Evolutionary conservation across 2,113 vertebrate species (phyloP).

Genomic region (Dermatemys mawii): DNA sequence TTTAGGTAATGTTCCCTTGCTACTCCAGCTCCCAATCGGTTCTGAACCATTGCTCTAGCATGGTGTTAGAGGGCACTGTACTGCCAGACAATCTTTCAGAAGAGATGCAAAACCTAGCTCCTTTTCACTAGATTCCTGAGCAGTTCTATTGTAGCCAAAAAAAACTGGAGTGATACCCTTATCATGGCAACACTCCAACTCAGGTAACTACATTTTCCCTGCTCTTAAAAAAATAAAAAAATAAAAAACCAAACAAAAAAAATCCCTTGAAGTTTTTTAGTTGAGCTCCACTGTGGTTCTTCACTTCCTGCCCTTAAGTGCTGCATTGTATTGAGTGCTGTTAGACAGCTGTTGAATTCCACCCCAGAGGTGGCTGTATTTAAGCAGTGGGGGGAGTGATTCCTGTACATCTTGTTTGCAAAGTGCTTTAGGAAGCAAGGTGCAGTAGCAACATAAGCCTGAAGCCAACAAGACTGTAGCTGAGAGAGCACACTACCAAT

Average conservation of each 20-base stretch:
- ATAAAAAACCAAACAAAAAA: no score
- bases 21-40: background rate
- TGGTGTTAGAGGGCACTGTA: background rate
- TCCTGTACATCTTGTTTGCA: background rate
- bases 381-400: fast-evolving
- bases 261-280: background rate
- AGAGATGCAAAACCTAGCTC: background rate
- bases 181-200: background rate
- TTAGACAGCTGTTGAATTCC: background rate
- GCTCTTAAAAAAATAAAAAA: background rate
- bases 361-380: background rate
- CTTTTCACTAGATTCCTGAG: fast-evolving
- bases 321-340: background rate
- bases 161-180: background rate
- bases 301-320: background rate
- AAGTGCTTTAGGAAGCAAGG: background rate
- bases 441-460: background rate
- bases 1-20: fast-evolving
- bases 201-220: background rate
- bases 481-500: background rate
- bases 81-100: background rate
- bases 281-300: background rate
- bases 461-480: background rate
- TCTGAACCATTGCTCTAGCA: background rate
- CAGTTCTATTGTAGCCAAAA: no score